phyloP scores from a whole-genome alignment of 1,140 invertebrate genomes.

The Teleogryllus occipitalis region DNA sequence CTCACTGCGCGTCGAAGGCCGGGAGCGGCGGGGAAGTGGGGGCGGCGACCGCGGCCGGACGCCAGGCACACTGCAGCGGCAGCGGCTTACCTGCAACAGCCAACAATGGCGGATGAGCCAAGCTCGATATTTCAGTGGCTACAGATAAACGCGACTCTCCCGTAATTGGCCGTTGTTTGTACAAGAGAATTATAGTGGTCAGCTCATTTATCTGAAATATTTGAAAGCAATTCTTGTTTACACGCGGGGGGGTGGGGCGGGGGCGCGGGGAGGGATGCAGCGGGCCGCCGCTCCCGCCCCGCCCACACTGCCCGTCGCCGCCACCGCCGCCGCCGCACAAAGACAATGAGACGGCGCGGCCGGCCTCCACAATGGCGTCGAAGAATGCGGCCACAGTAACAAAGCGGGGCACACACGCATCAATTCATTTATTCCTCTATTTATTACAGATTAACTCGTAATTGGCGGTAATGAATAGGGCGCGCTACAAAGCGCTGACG shows the following conservation, averaged over 20 bases:
- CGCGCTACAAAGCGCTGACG: not conserved
- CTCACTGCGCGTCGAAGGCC: not conserved
- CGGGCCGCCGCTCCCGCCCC: too few species aligned
- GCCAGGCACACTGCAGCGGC: not conserved
- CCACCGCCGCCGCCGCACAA: not conserved
- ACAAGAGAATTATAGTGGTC: not conserved
- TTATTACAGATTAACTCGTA: slow-evolving; percentile 5
- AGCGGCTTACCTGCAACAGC: not conserved
- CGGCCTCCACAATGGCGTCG: not conserved
- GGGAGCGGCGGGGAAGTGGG: too few species aligned
- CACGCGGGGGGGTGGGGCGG: not conserved
- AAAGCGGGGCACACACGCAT: not conserved
- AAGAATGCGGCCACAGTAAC: not conserved
- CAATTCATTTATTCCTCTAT: not conserved
- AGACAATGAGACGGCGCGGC: not conserved
- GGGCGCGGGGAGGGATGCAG: not conserved
- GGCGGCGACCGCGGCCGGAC: not conserved
- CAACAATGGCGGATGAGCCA: not conserved
- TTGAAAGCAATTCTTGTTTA: not conserved
- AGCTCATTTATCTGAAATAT: not conserved
- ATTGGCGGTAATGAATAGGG: not conserved
- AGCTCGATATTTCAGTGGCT: not conserved
- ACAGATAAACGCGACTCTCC: not conserved
- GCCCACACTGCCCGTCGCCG: too few species aligned
- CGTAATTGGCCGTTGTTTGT: not conserved